phyloP scores from a whole-genome alignment of 2,888 invertebrate genomes.

The Boloria selene region DNA sequence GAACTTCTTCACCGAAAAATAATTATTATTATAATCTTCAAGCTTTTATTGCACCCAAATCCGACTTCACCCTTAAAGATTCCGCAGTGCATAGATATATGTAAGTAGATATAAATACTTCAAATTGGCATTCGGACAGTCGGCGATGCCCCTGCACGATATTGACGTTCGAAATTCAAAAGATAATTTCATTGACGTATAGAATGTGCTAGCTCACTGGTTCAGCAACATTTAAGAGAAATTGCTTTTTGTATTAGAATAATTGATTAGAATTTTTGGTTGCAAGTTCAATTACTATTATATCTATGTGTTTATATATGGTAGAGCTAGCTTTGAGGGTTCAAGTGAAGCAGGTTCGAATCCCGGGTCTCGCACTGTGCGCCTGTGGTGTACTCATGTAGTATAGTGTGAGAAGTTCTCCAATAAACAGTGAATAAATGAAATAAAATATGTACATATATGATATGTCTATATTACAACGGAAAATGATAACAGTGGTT shows the following conservation, averaged over 20 bases:
- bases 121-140: slow-evolving; percentile 25
- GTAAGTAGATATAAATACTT: slow-evolving; percentile 23
- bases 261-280: not conserved
- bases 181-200: slow-evolving; percentile 24
- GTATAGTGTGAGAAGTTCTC: too few relatives aligned
- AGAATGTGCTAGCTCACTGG: slow-evolving; percentile 32
- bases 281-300: not conserved
- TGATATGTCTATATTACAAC: too few relatives aligned
- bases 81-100: slow-evolving; percentile 8
- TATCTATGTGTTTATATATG: not conserved
- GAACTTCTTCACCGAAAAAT: too few relatives aligned
- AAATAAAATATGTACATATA: too few relatives aligned
- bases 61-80: slow-evolving; percentile 1
- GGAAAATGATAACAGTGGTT: too few relatives aligned
- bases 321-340: too few relatives aligned
- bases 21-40: too few relatives aligned
- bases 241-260: not conserved
- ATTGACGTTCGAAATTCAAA: slow-evolving; percentile 20
- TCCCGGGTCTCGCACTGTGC: too few relatives aligned
- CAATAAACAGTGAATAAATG: too few relatives aligned
- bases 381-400: too few relatives aligned
- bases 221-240: slow-evolving; percentile 2
- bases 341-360: too few relatives aligned
- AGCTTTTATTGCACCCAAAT: not conserved
- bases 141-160: slow-evolving; percentile 31